Conservation (phyloP, 2,797 vertebrate species). For the Platyrinchus mystaceus region DNA sequence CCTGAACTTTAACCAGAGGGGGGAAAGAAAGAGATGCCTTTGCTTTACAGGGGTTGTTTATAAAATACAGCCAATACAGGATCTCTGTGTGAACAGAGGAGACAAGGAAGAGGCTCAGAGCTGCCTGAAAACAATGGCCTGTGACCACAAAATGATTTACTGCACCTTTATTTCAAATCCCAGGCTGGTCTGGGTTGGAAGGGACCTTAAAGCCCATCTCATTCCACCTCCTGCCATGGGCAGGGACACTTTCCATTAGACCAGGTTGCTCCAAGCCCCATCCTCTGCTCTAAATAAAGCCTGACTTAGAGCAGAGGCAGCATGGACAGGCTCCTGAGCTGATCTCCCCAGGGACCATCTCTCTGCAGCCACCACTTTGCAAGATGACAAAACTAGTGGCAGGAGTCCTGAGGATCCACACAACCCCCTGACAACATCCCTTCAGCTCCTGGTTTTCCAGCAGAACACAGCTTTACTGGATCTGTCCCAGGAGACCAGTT, state of each 20-base stretch:
- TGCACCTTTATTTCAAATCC: not conserved
- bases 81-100: not conserved
- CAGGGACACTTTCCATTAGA: not conserved
- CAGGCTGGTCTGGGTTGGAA: not conserved
- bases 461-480: not conserved
- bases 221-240: not conserved
- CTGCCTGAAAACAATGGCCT: not conserved
- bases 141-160: not conserved
- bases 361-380: not conserved
- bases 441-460: not conserved
- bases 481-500: not conserved
- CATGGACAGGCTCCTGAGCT: fast-evolving
- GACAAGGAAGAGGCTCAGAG: not conserved
- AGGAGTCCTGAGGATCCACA: not conserved
- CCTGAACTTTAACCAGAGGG: not conserved
- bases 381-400: not conserved
- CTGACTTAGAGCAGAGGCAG: not conserved
- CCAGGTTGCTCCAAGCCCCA: not conserved
- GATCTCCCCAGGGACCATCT: not conserved
- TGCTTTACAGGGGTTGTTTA: not conserved
- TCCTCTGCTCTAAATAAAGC: not conserved
- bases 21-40: not conserved
- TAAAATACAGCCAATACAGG: not conserved
- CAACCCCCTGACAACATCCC: not conserved
- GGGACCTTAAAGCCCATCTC: not conserved